Evolutionary conservation across 2,113 vertebrate genomes (phyloP).

Genomic region (Ursus arctos): DNA sequence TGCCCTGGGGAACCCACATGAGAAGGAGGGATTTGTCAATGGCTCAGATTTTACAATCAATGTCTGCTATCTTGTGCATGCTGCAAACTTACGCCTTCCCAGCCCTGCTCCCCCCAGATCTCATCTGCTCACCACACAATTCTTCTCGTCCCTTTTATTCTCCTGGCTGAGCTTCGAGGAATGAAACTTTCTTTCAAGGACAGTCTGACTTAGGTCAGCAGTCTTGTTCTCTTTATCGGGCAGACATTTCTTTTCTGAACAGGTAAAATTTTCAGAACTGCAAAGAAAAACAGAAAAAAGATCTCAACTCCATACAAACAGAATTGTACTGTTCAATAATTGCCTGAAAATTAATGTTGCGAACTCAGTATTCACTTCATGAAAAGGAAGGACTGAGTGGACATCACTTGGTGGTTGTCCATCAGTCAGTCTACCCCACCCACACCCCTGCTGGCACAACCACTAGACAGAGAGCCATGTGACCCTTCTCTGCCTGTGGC

Average conservation of each 20-base stretch:
- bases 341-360: background rate
- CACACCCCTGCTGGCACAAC: background rate
- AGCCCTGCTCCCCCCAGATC: background rate
- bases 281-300: background rate
- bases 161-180: background rate
- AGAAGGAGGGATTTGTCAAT: background rate
- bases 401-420: background rate
- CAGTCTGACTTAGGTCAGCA: background rate
- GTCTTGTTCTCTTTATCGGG: background rate
- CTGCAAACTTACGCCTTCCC: background rate
- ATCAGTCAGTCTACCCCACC: background rate
- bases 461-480: background rate
- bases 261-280: constrained; percentile 4
- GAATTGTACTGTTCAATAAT: background rate
- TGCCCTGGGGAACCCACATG: background rate
- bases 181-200: constrained; percentile 31
- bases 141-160: background rate
- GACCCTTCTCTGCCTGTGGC: background rate
- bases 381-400: background rate
- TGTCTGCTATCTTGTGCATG: rapidly evolving
- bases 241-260: background rate
- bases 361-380: background rate
- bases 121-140: constrained; percentile 7
- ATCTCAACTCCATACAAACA: background rate
- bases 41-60: background rate